phyloP scores from a whole-genome alignment of 2,113 vertebrate genomes.

The Gymnarchus niloticus region DNA sequence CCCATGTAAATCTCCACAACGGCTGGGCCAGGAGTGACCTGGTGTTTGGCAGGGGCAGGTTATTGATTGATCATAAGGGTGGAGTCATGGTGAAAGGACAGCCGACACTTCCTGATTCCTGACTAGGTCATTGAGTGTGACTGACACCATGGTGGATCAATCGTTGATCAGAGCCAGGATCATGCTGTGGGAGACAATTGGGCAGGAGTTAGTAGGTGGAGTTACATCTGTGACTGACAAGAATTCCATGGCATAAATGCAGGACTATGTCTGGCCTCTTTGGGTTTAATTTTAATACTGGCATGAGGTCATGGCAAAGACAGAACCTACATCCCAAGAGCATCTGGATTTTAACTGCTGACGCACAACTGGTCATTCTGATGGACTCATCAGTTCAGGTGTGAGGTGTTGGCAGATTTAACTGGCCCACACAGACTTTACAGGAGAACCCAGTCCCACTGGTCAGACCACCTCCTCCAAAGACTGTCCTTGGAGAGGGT shows the following conservation, averaged over 20 bases:
- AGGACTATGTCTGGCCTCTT: neutral
- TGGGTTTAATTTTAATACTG: no score
- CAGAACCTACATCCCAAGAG: no score
- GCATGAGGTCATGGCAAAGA: no score
- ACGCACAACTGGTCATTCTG: no score
- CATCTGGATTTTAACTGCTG: no score
- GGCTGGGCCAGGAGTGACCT: neutral
- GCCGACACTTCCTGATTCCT: constrained; percentile 34
- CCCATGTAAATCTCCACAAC: neutral
- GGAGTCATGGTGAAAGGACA: constrained; percentile 21
- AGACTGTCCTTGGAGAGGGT: neutral
- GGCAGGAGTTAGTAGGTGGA: neutral
- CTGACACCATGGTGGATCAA: constrained; percentile 56
- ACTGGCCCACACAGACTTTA: neutral
- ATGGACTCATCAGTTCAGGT: no score
- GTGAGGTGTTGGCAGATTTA: neutral
- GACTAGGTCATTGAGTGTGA: constrained; percentile 34
- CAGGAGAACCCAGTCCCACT: neutral
- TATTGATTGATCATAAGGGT: neutral
- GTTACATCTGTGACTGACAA: neutral
- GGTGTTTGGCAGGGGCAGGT: neutral
- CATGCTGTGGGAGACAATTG: constrained; percentile 73
- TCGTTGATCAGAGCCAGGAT: constrained; percentile 97
- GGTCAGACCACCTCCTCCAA: neutral
- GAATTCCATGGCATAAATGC: neutral